phyloP scores from a whole-genome alignment of 2,113 vertebrate species.

The Panthera uncia region DNA sequence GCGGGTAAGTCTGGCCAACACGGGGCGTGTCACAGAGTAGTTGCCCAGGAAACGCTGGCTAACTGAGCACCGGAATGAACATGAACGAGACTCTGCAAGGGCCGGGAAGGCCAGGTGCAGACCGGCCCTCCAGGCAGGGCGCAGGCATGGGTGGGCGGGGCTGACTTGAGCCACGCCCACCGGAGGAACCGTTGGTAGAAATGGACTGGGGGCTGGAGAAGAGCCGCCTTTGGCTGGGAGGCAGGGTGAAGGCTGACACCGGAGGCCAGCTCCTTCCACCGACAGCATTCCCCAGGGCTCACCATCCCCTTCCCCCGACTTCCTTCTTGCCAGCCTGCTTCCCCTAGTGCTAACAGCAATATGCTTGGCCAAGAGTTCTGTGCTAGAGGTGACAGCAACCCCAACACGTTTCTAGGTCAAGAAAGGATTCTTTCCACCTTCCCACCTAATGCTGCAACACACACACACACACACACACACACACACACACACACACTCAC shows the following conservation, averaged over 20 bases:
- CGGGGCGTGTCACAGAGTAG: fast-evolving
- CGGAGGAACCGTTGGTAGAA: background rate
- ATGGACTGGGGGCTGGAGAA: fast-evolving
- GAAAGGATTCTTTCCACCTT: background rate
- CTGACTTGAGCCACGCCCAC: background rate
- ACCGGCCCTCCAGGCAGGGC: background rate
- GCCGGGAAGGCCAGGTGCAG: fast-evolving
- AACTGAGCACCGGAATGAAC: fast-evolving
- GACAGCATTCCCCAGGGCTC: background rate
- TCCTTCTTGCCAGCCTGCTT: background rate
- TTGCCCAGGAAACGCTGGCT: background rate
- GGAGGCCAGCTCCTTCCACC: background rate
- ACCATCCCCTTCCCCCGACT: background rate
- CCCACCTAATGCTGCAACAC: background rate
- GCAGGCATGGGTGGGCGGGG: background rate
- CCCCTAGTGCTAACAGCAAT: background rate
- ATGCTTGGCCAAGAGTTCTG: background rate
- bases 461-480: fast-evolving
- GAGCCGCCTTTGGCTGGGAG: background rate
- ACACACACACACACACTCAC: background rate
- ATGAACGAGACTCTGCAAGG: background rate
- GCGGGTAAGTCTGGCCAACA: background rate
- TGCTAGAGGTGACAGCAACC: background rate
- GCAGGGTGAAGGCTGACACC: background rate
- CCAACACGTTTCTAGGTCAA: background rate